Conservation (phyloP, 2,113 vertebrate species). For the Calidris pygmaea region DNA sequence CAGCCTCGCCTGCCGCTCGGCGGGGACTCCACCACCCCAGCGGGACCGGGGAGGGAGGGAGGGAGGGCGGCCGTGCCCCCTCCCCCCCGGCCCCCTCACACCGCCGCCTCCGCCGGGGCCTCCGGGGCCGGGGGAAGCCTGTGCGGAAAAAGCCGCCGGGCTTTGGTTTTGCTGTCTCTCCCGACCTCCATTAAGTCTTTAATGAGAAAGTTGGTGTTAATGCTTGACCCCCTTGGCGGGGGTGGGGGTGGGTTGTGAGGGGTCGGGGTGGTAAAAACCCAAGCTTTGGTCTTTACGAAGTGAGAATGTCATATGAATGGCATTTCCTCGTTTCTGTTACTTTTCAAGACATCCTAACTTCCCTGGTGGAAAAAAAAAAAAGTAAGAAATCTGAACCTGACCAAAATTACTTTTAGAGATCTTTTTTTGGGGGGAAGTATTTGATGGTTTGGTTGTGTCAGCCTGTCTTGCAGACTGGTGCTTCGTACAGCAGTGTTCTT, state of each 20-base stretch:
- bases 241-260: too few relatives aligned
- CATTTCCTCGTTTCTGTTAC: not conserved
- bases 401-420: not conserved
- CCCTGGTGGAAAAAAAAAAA: not conserved
- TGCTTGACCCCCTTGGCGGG: accelerated
- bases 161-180: not conserved
- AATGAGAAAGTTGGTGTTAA: not conserved
- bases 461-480: not conserved
- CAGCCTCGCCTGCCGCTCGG: not conserved
- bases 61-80: too few relatives aligned
- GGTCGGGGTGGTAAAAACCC: not conserved
- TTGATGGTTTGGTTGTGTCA: not conserved
- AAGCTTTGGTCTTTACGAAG: not conserved
- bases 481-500: not conserved
- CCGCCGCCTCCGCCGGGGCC: not conserved
- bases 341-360: not conserved
- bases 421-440: not conserved
- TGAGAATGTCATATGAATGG: not conserved
- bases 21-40: not conserved
- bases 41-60: not conserved
- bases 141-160: too few relatives aligned
- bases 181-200: too few relatives aligned
- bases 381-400: not conserved
- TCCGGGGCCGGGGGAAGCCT: not conserved
- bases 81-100: too few relatives aligned